phyloP scores from a whole-genome alignment of 2,113 vertebrate genomes.

The Eclectus roratus region DNA sequence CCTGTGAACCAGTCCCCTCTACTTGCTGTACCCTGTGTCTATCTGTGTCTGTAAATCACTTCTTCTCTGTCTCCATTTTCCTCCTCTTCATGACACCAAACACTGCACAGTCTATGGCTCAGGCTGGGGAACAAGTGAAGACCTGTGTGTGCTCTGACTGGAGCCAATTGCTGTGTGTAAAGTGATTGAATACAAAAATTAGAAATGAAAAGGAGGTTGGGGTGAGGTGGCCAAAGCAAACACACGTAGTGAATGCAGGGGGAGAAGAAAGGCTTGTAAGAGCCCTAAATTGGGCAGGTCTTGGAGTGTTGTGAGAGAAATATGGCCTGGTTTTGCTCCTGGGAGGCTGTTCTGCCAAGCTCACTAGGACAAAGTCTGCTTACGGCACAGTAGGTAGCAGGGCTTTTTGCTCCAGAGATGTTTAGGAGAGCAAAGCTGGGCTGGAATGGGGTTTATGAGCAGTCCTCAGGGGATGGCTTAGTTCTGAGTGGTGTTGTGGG shows the following conservation, averaged over 20 bases:
- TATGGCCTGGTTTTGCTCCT: background rate
- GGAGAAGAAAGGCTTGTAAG: conserved; percentile 56
- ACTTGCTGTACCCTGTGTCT: background rate
- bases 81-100: background rate
- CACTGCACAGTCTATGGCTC: background rate
- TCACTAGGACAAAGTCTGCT: background rate
- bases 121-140: conserved; percentile 28
- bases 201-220: conserved; percentile 49
- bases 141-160: conserved; percentile 33
- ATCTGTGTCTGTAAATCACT: background rate
- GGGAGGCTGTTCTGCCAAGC: background rate
- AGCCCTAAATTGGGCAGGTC: conserved; percentile 20
- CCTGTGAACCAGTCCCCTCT: background rate
- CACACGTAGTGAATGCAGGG: background rate
- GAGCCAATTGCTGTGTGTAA: conserved; percentile 41
- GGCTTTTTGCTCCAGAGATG: background rate
- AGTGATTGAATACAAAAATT: conserved; percentile 45
- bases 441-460: background rate
- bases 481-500: background rate
- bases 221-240: conserved; percentile 60
- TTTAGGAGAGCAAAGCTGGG: background rate
- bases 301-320: background rate
- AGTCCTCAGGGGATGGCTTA: background rate
- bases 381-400: background rate
- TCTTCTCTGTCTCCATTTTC: background rate